phyloP scores from a whole-genome alignment of 2,113 vertebrate species.

The Ciconia stormi region DNA sequence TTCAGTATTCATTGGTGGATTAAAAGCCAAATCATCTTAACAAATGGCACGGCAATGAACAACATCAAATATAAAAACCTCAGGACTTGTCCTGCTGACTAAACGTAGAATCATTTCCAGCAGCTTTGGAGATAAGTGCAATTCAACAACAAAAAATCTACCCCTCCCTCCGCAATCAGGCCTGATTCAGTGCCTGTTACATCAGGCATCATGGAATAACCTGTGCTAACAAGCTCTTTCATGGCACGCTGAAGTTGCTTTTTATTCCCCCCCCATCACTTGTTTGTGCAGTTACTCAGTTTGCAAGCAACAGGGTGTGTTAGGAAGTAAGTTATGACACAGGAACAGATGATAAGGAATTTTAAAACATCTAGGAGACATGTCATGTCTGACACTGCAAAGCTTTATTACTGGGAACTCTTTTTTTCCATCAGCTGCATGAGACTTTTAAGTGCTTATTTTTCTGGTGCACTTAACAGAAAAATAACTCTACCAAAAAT shows the following conservation, averaged over 20 bases:
- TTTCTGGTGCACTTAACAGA: not conserved
- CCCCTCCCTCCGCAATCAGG: not conserved
- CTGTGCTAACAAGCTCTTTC: not conserved
- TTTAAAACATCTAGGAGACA: not conserved
- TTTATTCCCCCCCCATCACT: not conserved
- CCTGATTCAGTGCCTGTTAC: conserved; percentile 19
- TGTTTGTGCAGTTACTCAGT: conserved; percentile 13
- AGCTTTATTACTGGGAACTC: not conserved
- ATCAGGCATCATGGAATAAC: not conserved
- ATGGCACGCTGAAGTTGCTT: not conserved
- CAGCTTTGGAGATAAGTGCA: not conserved
- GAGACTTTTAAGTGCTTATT: not conserved
- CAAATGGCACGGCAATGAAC: not conserved
- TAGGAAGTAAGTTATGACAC: not conserved
- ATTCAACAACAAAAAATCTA: not conserved
- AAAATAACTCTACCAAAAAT: not conserved
- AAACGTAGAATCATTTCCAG: not conserved
- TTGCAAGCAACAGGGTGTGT: not conserved
- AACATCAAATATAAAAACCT: not conserved
- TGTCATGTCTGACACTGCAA: not conserved
- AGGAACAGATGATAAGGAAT: not conserved
- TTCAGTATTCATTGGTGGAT: not conserved
- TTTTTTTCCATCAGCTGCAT: not conserved
- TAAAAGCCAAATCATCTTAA: conserved; percentile 13
- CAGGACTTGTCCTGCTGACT: not conserved